These are phyloP conservation scores for Tretioscincus oriximinensis DNA, from an alignment of 2,113 vertebrate species.

Conservation along the genomic window DNA sequence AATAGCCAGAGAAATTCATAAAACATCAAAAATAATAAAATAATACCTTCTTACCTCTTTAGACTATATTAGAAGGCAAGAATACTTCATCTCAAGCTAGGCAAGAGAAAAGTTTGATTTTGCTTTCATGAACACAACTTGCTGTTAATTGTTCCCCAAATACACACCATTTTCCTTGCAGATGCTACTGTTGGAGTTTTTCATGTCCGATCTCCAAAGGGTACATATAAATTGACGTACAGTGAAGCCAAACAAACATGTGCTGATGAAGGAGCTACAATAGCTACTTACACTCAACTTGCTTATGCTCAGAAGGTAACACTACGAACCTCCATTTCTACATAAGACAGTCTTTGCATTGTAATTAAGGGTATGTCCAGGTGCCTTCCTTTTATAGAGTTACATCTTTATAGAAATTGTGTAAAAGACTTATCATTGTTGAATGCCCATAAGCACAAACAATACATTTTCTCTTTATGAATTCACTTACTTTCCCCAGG, in stretches of 20 bases:
- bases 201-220: conserved; percentile 78
- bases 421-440: too few species aligned
- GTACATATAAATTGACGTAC: conserved; percentile 86
- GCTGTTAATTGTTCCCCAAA: not conserved
- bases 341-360: rapidly evolving
- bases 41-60: not conserved
- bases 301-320: conserved; percentile 88
- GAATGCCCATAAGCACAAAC: too few species aligned
- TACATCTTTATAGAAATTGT: too few species aligned
- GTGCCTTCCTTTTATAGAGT: too few species aligned
- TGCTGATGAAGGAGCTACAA: conserved; percentile 65
- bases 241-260: conserved; percentile 78
- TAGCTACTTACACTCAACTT: conserved; percentile 88
- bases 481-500: too few species aligned
- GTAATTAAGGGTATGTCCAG: not conserved
- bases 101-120: not conserved
- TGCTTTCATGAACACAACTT: not conserved
- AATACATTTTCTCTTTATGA: too few species aligned
- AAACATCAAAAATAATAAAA: not conserved
- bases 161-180: conserved; percentile 55
- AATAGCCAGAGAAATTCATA: not conserved
- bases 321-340: rapidly evolving
- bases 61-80: not conserved
- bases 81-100: not conserved
- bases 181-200: conserved; percentile 86